Evolutionary conservation across 1,140 invertebrate species (phyloP).

Genomic region (Mamestra configurata): DNA sequence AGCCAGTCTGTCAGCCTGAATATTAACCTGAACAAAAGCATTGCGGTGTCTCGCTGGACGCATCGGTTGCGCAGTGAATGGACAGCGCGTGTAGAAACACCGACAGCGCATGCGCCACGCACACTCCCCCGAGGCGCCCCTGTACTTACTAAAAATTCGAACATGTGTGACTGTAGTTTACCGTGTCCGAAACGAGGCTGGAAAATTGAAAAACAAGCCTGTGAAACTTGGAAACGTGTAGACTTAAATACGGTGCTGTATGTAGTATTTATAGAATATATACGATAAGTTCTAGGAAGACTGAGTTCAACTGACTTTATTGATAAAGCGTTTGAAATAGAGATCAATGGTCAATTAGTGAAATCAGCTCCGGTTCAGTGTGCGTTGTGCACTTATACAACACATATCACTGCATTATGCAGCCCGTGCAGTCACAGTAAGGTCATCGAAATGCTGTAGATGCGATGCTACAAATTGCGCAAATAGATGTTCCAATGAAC

Average conservation of each 20-base stretch:
- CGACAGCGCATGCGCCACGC: slow-evolving; percentile 82
- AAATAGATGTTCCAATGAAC: slow-evolving; percentile 88
- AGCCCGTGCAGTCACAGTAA: slow-evolving; percentile 71
- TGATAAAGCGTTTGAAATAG: slow-evolving; percentile 39
- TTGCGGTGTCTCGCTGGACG: slow-evolving; percentile 64
- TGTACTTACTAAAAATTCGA: slow-evolving; percentile 61
- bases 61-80: slow-evolving; percentile 84
- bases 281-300: slow-evolving; percentile 18
- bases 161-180: slow-evolving; percentile 61
- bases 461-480: slow-evolving; percentile 85
- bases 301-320: slow-evolving; percentile 38
- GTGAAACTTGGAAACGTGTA: slow-evolving; percentile 43
- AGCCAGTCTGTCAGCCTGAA: slow-evolving; percentile 67
- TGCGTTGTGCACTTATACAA: slow-evolving; percentile 48
- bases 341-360: slow-evolving; percentile 47
- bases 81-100: slow-evolving; percentile 74
- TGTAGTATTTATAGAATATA: slow-evolving; percentile 6
- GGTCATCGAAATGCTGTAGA: slow-evolving; percentile 82
- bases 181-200: slow-evolving; percentile 59
- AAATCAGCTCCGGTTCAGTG: slow-evolving; percentile 39
- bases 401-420: slow-evolving; percentile 59
- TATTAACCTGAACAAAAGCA: slow-evolving; percentile 76
- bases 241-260: slow-evolving; percentile 27
- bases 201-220: slow-evolving; percentile 64
- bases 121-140: slow-evolving; percentile 67